Evolutionary conservation across 2,113 vertebrate genomes (phyloP).

Genomic region (Philantomba maxwellii): DNA sequence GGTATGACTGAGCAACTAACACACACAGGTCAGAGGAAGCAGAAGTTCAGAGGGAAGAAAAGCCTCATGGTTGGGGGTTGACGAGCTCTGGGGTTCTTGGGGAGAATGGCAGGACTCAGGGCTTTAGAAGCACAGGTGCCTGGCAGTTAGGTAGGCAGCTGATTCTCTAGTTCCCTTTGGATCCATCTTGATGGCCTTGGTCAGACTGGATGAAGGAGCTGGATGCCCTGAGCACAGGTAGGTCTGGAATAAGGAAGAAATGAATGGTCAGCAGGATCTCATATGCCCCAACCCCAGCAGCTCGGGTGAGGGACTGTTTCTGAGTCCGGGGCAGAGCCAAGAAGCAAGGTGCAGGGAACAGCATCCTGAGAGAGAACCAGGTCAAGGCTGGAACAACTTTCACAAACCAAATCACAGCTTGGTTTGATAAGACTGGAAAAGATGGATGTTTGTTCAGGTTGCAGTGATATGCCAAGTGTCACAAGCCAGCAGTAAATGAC

Average conservation of each 20-base stretch:
- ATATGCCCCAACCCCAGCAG: not conserved
- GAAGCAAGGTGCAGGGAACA: not conserved
- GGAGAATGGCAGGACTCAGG: not conserved
- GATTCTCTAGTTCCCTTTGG: not conserved
- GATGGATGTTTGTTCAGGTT: not conserved
- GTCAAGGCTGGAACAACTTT: not conserved
- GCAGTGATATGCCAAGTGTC: not conserved
- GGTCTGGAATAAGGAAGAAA: not conserved
- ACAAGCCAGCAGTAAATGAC: not conserved
- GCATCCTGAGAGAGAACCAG: not conserved
- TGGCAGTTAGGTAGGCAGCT: not conserved
- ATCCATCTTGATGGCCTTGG: not conserved
- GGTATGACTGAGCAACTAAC: not conserved
- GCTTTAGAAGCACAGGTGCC: not conserved
- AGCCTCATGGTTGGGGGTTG: not conserved
- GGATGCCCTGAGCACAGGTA: not conserved
- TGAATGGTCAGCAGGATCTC: not conserved
- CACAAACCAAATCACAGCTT: not conserved
- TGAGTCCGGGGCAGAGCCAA: not conserved
- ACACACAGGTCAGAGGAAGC: not conserved
- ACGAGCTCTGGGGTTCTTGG: not conserved
- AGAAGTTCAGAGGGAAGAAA: not conserved
- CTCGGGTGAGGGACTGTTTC: not conserved
- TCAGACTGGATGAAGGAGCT: not conserved
- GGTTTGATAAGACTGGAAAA: not conserved